These are phyloP conservation scores for Hemichromis elongatus DNA, from an alignment of 2,113 vertebrate genomes.

Conservation along the genomic window DNA sequence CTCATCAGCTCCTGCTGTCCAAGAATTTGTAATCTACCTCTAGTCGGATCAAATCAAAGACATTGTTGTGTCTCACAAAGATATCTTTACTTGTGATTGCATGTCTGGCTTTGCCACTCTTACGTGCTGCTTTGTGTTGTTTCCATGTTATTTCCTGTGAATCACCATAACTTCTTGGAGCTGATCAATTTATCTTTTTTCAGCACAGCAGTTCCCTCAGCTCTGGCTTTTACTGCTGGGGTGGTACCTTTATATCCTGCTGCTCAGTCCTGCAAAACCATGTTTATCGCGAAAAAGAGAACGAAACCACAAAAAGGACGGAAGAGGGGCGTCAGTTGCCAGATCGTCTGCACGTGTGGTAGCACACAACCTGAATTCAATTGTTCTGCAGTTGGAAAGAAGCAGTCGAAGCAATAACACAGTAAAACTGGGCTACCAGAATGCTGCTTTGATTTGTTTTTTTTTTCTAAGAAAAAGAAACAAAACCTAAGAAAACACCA, in stretches of 20 bases:
- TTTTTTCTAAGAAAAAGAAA: not conserved
- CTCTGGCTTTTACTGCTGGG: not conserved
- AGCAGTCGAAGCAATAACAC: not conserved
- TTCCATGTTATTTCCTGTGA: slow-evolving; percentile 9
- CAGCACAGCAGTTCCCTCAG: slow-evolving; percentile 1
- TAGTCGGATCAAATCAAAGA: slow-evolving; percentile 10
- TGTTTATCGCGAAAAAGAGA: slow-evolving; percentile 20
- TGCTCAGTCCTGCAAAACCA: slow-evolving; percentile 2
- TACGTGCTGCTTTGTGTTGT: not conserved
- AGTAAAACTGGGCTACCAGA: slow-evolving; percentile 2
- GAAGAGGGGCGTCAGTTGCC: not conserved
- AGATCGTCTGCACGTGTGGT: not conserved
- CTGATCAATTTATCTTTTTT: not conserved
- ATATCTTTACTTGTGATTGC: not conserved
- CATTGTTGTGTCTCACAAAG: not conserved
- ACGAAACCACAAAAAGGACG: slow-evolving; percentile 15
- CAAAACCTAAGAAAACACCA: not conserved
- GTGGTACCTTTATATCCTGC: slow-evolving; percentile 7
- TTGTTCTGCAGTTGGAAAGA: slow-evolving; percentile 10
- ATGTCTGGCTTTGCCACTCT: not conserved
- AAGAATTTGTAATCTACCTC: not conserved
- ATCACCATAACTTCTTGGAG: not conserved
- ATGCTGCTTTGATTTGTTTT: not conserved
- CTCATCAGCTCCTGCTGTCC: not conserved
- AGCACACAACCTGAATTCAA: not conserved